phyloP scores from a whole-genome alignment of 2,888 invertebrate genomes.

The Chymomyza fuscimana region DNA sequence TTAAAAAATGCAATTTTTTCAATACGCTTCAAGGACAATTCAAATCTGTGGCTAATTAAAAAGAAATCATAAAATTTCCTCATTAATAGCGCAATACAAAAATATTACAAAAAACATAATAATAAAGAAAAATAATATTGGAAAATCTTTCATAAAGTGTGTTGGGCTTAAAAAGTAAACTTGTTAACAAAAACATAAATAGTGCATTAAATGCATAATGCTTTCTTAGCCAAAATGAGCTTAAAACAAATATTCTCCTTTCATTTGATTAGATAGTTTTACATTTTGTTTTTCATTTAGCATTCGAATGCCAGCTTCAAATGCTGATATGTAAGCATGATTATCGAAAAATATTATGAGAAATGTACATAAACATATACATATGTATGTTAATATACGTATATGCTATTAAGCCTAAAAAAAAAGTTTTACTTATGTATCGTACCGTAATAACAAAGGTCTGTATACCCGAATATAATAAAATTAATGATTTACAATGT shows the following conservation, averaged over 20 bases:
- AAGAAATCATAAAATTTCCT: conserved; percentile 70
- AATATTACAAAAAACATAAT: conserved; percentile 31
- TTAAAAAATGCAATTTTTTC: conserved; percentile 72
- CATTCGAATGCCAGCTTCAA: conserved; percentile 61
- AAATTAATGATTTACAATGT: conserved; percentile 31
- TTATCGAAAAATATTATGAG: conserved; percentile 54
- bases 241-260: conserved; percentile 33
- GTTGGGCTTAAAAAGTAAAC: conserved; percentile 18
- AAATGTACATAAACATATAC: conserved; percentile 6
- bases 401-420: conserved; percentile 42
- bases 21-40: conserved; percentile 54
- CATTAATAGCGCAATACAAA: conserved; percentile 69
- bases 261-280: conserved; percentile 19
- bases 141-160: conserved; percentile 29
- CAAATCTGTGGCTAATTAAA: conserved; percentile 62
- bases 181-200: conserved; percentile 27
- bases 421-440: conserved; percentile 35
- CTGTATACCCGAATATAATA: conserved; percentile 15
- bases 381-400: conserved; percentile 28
- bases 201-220: conserved; percentile 26
- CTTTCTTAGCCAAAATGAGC: conserved; percentile 47
- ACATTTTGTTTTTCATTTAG: conserved; percentile 32
- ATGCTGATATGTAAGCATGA: conserved; percentile 74
- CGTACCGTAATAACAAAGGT: conserved; percentile 36
- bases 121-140: conserved; percentile 11